Evolutionary conservation across 1,140 invertebrate species (phyloP).

Genomic region (Papilio xuthus): DNA sequence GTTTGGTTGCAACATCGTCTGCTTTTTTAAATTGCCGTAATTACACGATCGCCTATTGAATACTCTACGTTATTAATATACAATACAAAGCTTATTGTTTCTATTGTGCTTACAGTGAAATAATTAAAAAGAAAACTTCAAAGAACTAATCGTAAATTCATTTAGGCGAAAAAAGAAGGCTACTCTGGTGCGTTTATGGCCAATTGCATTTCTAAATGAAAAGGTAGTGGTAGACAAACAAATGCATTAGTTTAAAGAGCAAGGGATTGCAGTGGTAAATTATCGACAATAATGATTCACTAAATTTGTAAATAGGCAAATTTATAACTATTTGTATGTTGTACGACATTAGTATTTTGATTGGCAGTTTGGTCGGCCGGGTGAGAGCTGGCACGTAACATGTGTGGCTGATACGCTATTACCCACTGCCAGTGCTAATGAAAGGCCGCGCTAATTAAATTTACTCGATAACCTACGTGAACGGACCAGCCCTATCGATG

Average conservation of each 20-base stretch:
- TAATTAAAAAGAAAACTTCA: not conserved
- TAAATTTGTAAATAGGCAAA: too few relatives aligned
- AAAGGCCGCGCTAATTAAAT: conserved; percentile 58
- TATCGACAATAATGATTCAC: too few relatives aligned
- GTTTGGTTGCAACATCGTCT: conserved; percentile 35
- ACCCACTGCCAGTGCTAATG: conserved; percentile 52
- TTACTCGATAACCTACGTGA: conserved; percentile 46
- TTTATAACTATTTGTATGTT: not conserved
- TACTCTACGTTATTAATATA: conserved; percentile 20
- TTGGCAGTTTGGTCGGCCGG: not conserved
- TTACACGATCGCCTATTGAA: conserved; percentile 20
- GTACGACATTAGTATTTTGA: conserved; percentile 1
- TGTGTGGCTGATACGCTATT: conserved; percentile 59
- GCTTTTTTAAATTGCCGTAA: conserved; percentile 20
- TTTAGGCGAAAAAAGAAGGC: not conserved
- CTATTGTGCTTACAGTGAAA: not conserved
- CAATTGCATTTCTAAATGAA: too few relatives aligned
- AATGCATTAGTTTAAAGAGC: not conserved
- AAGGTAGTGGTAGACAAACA: too few relatives aligned
- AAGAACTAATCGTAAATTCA: not conserved
- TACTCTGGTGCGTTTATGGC: too few relatives aligned
- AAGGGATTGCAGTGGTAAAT: not conserved
- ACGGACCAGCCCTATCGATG: conserved; percentile 7
- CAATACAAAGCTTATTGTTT: conserved; percentile 25
- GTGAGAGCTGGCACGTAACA: conserved; percentile 40